Conservation (phyloP, 2,113 vertebrate species). For the Mesitornis unicolor region DNA sequence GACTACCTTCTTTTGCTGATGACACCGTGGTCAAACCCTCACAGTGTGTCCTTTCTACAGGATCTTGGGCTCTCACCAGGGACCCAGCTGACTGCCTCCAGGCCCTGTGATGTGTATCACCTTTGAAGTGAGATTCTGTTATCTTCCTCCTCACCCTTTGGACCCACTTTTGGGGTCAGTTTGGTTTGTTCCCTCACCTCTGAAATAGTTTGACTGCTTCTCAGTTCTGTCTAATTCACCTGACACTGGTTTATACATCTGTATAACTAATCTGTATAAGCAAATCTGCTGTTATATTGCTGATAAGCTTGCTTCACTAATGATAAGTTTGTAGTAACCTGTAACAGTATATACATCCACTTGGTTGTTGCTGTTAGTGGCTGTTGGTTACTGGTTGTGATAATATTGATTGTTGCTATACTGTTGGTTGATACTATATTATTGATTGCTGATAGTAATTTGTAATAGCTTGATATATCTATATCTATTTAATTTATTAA, state of each 20-base stretch:
- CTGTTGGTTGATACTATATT: background rate
- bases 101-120: background rate
- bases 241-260: fast-evolving
- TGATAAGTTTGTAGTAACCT: background rate
- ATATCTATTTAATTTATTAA: background rate
- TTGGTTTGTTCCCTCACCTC: background rate
- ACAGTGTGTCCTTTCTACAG: background rate
- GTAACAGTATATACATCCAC: background rate
- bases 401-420: background rate
- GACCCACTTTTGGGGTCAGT: background rate
- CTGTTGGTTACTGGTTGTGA: background rate
- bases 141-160: background rate
- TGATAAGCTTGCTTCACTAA: background rate
- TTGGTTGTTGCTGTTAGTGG: background rate
- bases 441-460: background rate
- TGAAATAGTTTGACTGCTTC: background rate
- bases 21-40: background rate
- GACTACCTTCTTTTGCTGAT: background rate
- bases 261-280: background rate
- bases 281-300: background rate
- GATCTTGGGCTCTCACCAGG: background rate
- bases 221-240: background rate
- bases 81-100: fast-evolving
- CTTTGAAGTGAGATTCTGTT: background rate
- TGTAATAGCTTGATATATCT: background rate